Percentiles rank a stretch among this genome's conserved stretches.
These are phyloP conservation scores for Pseudomyrmex concolor DNA, from an alignment of 1,140 invertebrate genomes.

Conservation along the genomic window DNA sequence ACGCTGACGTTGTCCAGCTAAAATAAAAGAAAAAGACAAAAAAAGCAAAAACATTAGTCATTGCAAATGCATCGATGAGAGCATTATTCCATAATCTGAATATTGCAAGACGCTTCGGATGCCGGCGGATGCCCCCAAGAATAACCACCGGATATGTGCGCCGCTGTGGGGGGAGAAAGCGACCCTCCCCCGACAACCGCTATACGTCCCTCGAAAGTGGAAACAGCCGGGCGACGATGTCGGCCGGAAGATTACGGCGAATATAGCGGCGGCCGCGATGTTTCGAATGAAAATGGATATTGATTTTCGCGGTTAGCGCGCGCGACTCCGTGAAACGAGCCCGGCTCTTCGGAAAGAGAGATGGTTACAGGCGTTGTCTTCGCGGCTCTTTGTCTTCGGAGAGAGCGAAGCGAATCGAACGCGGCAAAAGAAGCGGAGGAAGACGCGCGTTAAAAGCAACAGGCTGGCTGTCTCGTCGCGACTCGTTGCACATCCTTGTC, in stretches of 20 bases:
- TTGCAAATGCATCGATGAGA: neutral
- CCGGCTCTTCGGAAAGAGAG: conserved; percentile 1
- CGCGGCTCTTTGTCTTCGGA: conserved; percentile 28
- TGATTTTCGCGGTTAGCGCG: conserved; percentile 45
- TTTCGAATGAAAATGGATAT: conserved; percentile 58
- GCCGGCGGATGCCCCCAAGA: neutral
- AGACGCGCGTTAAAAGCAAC: conserved; percentile 42
- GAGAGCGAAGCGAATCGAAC: neutral
- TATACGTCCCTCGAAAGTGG: conserved; percentile 5
- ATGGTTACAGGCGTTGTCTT: conserved; percentile 28
- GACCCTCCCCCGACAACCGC: neutral
- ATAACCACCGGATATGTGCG: conserved; percentile 23
- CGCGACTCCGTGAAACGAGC: conserved; percentile 14
- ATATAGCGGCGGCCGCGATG: neutral
- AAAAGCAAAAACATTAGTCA: neutral
- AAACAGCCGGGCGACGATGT: conserved; percentile 13
- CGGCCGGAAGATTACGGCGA: conserved; percentile 13
- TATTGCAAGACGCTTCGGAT: neutral
- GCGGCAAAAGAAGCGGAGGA: neutral
- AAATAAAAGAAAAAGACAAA: too few relatives aligned
- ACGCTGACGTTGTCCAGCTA: too few relatives aligned
- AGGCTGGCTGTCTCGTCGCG: conserved; percentile 28
- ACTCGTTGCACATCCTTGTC: conserved; percentile 15
- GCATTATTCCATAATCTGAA: neutral
- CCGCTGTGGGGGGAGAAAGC: neutral